Evolutionary conservation across 2,113 vertebrate genomes (phyloP), one percentile per base, ranked within the genome.

Genomic region (Geococcyx californianus): DNA sequence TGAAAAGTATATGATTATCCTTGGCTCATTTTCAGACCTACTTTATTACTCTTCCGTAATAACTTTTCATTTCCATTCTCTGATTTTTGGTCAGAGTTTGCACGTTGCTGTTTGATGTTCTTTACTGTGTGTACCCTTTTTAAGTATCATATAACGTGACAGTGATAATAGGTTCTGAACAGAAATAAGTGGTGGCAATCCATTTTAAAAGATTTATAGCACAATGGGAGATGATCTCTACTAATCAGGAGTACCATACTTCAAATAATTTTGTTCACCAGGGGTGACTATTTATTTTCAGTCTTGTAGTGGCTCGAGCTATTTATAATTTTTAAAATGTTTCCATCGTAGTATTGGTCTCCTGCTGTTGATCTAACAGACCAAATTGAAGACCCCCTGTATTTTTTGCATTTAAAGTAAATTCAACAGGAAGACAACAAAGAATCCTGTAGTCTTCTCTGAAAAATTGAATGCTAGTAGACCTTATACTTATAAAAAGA

Each of bases 291-390:
- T 95, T 92, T 97, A 95, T 91, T 94, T 76, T 94, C 90, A 94
- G 83, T 87, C 88, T 93, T 77, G 44, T 36, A 88, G 80, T 88
- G 84, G 62, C 51, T 93, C 74, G 42, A 64, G 54, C 38, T 87
- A 49, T 97, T 97, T 94, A 90, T 93, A 14, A 97, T 97, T 96
- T 97, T 90, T 83, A 68, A 82, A 66, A 91, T 90, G 60, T 91
- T 96, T 97, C 84, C 51, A 52, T 94, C 72, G 62, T 72, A 63
- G 58, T 16, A 38, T 55, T 75, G 77, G 8, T 72, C 44, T 59
- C 91, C 93, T 83, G 87, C 90, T 96, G 84, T 74, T 94, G 75
- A 90, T 85, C 84, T 6, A 9, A 90, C 79, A 97, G 89, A 24
- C 33, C 68, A 47, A 28, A 59, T 20, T 91, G 81, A 97, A 95